phyloP scores from a whole-genome alignment of 2,113 vertebrate genomes.

The Ophthalmolycus amberensis region DNA sequence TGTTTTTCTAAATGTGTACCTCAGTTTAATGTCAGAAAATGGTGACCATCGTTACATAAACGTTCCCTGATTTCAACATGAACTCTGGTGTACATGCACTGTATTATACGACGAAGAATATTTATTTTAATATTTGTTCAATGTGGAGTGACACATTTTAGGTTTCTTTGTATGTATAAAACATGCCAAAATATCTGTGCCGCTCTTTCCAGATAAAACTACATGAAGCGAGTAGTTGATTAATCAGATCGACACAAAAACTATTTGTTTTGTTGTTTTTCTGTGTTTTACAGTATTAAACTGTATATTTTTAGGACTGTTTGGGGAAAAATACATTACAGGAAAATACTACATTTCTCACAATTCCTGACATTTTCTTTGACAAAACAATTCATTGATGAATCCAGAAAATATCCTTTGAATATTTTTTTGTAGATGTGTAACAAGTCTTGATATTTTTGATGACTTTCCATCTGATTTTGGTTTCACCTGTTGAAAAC shows the following conservation, averaged over 20 bases:
- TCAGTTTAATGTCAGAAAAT: slow-evolving; percentile 4
- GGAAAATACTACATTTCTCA: neutral
- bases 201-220: neutral
- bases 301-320: neutral
- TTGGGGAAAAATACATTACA: neutral
- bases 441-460: slow-evolving; percentile 13
- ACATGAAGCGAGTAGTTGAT: neutral
- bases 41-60: neutral
- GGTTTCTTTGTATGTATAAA: neutral
- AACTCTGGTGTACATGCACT: slow-evolving; percentile 14
- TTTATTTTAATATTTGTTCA: slow-evolving; percentile 2
- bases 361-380: neutral
- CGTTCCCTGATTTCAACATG: neutral
- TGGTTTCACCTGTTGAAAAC: neutral
- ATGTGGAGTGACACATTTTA: neutral
- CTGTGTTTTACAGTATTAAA: neutral
- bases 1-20: neutral
- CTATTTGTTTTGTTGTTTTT: neutral
- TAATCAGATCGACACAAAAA: neutral
- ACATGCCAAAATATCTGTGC: neutral
- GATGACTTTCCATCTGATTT: neutral
- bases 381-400: neutral
- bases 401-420: neutral
- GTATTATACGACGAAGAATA: neutral
- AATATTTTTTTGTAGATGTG: neutral